phyloP scores from a whole-genome alignment of 2,888 invertebrate genomes.

The Ditula angustiorana region DNA sequence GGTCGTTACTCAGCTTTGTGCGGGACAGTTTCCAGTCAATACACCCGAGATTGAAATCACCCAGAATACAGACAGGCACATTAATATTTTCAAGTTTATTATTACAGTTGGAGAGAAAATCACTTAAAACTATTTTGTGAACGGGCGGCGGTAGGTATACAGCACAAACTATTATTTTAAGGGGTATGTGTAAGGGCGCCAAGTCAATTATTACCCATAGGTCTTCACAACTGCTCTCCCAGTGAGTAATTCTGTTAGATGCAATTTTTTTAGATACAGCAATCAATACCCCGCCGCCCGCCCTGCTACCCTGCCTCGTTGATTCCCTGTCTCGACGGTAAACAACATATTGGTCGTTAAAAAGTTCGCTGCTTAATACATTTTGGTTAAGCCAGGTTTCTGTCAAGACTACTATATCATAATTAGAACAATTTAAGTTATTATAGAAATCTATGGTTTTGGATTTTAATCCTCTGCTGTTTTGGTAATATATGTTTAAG shows the following conservation, averaged over 20 bases:
- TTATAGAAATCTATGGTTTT: constrained; percentile 5
- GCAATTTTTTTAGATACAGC: background rate
- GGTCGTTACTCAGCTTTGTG: too few relatives aligned
- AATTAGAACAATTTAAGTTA: background rate
- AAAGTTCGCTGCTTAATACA: constrained; percentile 16
- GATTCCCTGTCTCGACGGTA: constrained; percentile 27
- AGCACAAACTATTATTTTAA: background rate
- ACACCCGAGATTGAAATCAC: constrained; percentile 13
- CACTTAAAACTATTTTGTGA: background rate
- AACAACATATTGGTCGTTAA: constrained; percentile 25
- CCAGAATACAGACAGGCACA: background rate
- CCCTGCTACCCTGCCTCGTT: background rate
- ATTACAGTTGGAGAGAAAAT: background rate
- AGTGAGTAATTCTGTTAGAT: background rate
- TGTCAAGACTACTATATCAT: constrained; percentile 20
- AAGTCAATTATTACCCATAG: constrained; percentile 8
- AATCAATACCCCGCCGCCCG: constrained; percentile 7
- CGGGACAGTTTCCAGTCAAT: background rate
- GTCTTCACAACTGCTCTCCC: background rate
- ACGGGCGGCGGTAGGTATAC: constrained; percentile 7
- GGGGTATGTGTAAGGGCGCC: background rate
- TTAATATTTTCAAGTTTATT: background rate
- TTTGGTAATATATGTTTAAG: constrained; percentile 13
- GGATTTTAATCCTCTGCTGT: background rate
- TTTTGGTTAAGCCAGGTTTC: constrained; percentile 27